These are phyloP conservation scores for Teleiodes luculella DNA, from an alignment of 2,888 invertebrate species.

Conservation along the genomic window DNA sequence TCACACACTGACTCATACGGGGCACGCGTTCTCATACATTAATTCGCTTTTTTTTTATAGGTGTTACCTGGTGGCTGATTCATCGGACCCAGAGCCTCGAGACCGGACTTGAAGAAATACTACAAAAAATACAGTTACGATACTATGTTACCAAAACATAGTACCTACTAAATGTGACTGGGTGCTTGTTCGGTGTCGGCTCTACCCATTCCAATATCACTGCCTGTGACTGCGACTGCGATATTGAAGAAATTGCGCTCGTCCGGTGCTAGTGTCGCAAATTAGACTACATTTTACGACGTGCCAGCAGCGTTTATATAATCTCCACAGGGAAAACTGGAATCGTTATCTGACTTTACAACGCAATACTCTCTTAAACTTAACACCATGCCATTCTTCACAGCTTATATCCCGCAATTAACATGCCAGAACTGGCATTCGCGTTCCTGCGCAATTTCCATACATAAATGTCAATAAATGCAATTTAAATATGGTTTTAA, in stretches of 20 bases:
- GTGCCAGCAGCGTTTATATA: constrained; percentile 21
- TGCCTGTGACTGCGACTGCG: constrained; percentile 58
- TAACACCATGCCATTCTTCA: constrained; percentile 1
- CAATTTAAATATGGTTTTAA: constrained; percentile 18
- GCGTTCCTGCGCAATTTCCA: constrained; percentile 6
- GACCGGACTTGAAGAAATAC: constrained; percentile 25
- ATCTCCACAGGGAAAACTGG: constrained; percentile 6
- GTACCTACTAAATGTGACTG: neutral
- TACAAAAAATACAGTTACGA: constrained; percentile 9
- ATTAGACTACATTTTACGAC: constrained; percentile 26
- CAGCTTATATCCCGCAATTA: neutral
- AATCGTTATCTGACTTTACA: constrained; percentile 6
- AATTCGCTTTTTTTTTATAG: constrained; percentile 54
- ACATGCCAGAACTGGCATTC: constrained; percentile 5
- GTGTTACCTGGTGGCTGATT: constrained; percentile 56
- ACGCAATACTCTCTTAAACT: neutral
- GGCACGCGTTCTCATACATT: constrained; percentile 38
- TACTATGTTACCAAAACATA: constrained; percentile 33
- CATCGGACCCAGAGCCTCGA: constrained; percentile 35
- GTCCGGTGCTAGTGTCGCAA: constrained; percentile 66
- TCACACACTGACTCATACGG: constrained; percentile 49
- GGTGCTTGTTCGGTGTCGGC: constrained; percentile 24
- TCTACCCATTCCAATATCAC: constrained; percentile 54
- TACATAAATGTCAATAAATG: constrained; percentile 5
- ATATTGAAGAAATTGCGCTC: constrained; percentile 62